Conservation (phyloP, 2,797 vertebrate species). For the Acanthopagrus latus region DNA sequence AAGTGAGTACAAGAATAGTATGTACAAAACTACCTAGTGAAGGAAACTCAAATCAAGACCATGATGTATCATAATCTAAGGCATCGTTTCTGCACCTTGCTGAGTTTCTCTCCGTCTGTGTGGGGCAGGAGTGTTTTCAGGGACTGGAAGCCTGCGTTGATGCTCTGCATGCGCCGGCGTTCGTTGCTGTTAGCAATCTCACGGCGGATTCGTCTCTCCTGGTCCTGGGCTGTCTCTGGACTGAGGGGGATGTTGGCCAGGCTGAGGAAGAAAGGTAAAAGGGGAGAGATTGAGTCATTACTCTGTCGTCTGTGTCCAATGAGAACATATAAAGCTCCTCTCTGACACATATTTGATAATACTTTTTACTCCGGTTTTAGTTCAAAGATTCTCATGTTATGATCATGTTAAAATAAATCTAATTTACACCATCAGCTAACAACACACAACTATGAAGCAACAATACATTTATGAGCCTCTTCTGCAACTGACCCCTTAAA, state of each 20-base stretch:
- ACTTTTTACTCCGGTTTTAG: neutral
- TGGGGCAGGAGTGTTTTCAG: slow-evolving; percentile 98
- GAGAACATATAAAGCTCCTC: neutral
- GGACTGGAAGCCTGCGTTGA: slow-evolving; percentile 98
- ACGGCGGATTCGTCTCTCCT: slow-evolving; percentile 96
- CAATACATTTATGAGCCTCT: neutral
- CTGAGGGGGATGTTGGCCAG: slow-evolving; percentile 98
- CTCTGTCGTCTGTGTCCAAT: neutral
- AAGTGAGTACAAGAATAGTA: neutral
- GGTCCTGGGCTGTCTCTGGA: slow-evolving; percentile 97
- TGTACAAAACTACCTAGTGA: neutral
- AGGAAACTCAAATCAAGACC: neutral
- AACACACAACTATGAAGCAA: neutral
- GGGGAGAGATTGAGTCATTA: neutral
- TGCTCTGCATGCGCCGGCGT: slow-evolving; percentile 98
- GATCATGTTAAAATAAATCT: too few species aligned
- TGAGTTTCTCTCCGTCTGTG: slow-evolving; percentile 82
- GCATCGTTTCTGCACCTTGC: slow-evolving; percentile 70
- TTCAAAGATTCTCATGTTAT: neutral
- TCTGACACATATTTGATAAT: neutral
- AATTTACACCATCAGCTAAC: neutral
- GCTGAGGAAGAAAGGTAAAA: slow-evolving; percentile 74
- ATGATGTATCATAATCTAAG: neutral
- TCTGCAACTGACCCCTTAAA: neutral
- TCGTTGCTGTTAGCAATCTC: slow-evolving; percentile 99